phyloP scores from a whole-genome alignment of 2,797 vertebrate species.

The Acipenser ruthenus region DNA sequence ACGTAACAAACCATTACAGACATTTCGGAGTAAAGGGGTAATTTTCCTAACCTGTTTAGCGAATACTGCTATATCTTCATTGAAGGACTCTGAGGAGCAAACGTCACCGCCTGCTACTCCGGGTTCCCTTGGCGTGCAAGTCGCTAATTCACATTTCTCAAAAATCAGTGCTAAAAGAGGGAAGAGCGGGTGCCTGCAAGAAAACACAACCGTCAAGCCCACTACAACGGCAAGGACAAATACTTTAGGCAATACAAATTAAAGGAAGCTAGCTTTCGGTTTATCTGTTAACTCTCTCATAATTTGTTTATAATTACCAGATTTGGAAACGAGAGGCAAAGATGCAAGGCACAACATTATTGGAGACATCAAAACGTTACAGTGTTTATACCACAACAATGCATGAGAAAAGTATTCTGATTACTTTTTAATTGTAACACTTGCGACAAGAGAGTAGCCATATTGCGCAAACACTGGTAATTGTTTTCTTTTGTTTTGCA shows the following conservation, averaged over 20 bases:
- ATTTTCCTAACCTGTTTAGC: constrained; percentile 90
- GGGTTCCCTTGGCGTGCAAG: constrained; percentile 96
- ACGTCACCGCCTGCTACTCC: constrained; percentile 98
- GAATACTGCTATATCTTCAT: constrained; percentile 99
- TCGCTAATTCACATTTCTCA: constrained; percentile 99
- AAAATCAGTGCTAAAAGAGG: constrained; percentile 99
- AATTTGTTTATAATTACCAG: not conserved
- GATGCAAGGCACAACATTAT: constrained; percentile 4
- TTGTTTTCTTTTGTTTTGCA: too few species aligned
- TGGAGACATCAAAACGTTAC: not conserved
- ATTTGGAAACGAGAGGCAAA: not conserved
- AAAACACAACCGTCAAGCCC: constrained; percentile 78
- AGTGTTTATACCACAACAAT: not conserved
- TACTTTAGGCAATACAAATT: constrained; percentile 4
- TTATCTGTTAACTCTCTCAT: not conserved
- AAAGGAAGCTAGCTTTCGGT: constrained; percentile 5
- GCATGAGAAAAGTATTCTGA: not conserved
- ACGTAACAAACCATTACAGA: not conserved
- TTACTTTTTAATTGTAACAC: too few species aligned
- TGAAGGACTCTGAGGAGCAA: constrained; percentile 98
- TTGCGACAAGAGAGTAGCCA: too few species aligned
- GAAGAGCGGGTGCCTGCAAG: constrained; percentile 96
- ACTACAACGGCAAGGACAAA: constrained; percentile 25
- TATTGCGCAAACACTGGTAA: too few species aligned
- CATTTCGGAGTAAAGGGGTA: too few species aligned